Conservation (phyloP, 2,797 vertebrate species). For the Pristis pectinata region DNA sequence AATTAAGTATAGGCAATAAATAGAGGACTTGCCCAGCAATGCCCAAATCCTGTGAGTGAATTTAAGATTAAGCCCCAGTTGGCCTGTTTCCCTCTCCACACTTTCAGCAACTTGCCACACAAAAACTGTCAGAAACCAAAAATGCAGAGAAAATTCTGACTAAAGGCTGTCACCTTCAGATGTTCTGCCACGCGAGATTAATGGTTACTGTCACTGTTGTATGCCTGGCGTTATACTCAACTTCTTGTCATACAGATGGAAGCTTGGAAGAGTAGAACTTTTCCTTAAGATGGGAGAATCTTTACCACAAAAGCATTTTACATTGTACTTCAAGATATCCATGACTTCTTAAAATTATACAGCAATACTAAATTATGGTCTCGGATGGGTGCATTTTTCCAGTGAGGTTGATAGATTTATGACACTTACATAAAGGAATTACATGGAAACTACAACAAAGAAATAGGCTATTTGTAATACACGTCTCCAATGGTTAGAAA, state of each 20-base stretch:
- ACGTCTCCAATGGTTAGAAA: neutral
- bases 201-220: no score
- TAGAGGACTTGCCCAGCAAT: no score
- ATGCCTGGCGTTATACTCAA: neutral
- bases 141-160: neutral
- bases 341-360: neutral
- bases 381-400: neutral
- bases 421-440: neutral
- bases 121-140: neutral
- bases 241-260: neutral
- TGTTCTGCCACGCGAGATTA: no score
- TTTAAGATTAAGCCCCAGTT: neutral
- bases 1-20: no score
- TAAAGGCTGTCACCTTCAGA: neutral
- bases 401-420: neutral
- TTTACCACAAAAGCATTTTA: neutral
- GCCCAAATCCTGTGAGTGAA: no score
- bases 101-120: neutral
- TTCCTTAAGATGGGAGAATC: no score
- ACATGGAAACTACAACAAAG: neutral
- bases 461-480: neutral
- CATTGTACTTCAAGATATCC: neutral
- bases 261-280: neutral
- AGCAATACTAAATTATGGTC: neutral
- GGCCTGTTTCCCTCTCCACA: no score